Evolutionary conservation across 2,797 vertebrate genomes (phyloP).

Genomic region (Gymnothorax reevesii): DNA sequence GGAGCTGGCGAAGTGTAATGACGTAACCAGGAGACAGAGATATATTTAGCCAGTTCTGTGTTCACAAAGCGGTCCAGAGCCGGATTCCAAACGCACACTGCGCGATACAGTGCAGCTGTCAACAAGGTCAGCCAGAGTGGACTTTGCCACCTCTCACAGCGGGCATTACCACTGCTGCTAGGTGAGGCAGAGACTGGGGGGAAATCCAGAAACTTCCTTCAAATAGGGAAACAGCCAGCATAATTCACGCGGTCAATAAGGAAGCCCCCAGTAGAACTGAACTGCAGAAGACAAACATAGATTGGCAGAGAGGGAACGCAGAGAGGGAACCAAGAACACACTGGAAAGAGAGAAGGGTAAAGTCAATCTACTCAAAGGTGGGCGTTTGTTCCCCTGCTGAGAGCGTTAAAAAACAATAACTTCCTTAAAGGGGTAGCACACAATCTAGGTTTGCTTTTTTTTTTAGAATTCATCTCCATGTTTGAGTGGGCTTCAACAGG

Average conservation of each 20-base stretch:
- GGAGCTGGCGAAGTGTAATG: not conserved
- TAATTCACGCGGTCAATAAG: not conserved
- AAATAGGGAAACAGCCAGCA: not conserved
- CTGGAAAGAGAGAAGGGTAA: not conserved
- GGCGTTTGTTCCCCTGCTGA: not conserved
- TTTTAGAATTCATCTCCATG: too few species aligned
- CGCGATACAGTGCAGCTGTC: not conserved
- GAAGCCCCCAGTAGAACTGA: not conserved
- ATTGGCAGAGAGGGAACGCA: not conserved
- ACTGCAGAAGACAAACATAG: not conserved
- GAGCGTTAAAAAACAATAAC: not conserved
- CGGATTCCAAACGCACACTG: not conserved
- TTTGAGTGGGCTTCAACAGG: too few species aligned
- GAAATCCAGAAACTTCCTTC: not conserved
- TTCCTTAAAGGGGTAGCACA: not conserved
- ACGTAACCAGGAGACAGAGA: not conserved
- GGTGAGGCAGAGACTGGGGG: not conserved
- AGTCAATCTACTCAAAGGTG: not conserved
- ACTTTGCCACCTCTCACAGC: not conserved
- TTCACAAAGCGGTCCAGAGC: not conserved
- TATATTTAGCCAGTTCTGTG: not conserved
- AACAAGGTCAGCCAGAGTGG: constrained; percentile 13
- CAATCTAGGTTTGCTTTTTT: too few species aligned
- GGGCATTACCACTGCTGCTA: not conserved
- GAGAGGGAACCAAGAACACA: not conserved